phyloP scores from a whole-genome alignment of 1,140 invertebrate species.

The Helicorthomorpha holstii region DNA sequence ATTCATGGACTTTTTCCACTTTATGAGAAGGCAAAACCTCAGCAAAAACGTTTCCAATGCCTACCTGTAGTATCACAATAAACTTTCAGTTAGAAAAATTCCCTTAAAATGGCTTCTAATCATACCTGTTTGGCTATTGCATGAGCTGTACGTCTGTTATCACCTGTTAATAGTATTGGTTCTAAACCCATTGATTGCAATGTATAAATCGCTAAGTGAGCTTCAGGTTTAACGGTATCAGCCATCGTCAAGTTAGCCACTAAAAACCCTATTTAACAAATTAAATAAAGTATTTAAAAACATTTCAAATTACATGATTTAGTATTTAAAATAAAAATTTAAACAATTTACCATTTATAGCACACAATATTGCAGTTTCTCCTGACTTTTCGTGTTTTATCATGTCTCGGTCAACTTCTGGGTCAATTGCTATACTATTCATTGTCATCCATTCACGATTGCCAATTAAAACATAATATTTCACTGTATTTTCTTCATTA shows the following conservation, averaged over 20 bases:
- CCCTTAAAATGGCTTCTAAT: neutral
- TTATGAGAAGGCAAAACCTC: constrained; percentile 98
- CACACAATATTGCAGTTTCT: constrained; percentile 74
- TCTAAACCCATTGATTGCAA: constrained; percentile 83
- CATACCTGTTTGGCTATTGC: constrained; percentile 73
- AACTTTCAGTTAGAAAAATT: neutral
- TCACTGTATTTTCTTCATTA: neutral
- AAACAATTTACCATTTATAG: constrained; percentile 48
- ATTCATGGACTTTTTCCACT: constrained; percentile 76
- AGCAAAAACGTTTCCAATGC: constrained; percentile 84
- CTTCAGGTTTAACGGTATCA: constrained; percentile 91
- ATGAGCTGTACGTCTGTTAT: constrained; percentile 88
- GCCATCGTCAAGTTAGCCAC: constrained; percentile 71
- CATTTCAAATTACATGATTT: too few relatives aligned
- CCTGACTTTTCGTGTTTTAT: constrained; percentile 71
- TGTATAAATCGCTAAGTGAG: constrained; percentile 77
- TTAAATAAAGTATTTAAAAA: neutral
- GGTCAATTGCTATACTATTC: constrained; percentile 60
- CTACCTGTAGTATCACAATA: constrained; percentile 41
- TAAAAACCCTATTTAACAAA: constrained; percentile 37
- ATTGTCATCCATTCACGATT: constrained; percentile 93
- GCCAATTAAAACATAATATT: constrained; percentile 57
- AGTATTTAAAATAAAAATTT: neutral
- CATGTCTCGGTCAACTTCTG: constrained; percentile 58
- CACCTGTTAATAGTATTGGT: constrained; percentile 89